These are phyloP conservation scores for Fukomys damarensis DNA, from an alignment of 2,113 vertebrate genomes.

Conservation along the genomic window DNA sequence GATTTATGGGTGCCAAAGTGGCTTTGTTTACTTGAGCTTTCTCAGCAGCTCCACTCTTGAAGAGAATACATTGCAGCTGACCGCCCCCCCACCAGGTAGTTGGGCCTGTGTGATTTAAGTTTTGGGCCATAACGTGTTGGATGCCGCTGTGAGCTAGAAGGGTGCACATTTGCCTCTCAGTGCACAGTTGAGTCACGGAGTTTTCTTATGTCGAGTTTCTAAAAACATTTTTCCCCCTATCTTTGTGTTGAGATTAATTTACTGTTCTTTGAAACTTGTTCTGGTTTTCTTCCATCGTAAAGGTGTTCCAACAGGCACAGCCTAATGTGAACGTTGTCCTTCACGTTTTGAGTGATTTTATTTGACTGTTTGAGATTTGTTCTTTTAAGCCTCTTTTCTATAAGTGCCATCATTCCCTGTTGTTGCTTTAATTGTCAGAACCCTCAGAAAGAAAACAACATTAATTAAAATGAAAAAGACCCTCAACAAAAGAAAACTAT, in stretches of 20 bases:
- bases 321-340: not conserved
- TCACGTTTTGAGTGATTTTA: not conserved
- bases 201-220: not conserved
- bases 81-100: not conserved
- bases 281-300: not conserved
- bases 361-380: slow-evolving; percentile 3
- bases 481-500: not conserved
- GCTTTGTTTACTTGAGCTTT: slow-evolving; percentile 24
- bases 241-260: not conserved
- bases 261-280: not conserved
- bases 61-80: slow-evolving; percentile 51
- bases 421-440: not conserved
- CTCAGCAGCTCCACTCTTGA: slow-evolving; percentile 7
- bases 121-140: slow-evolving; percentile 6
- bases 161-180: not conserved
- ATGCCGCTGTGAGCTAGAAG: not conserved
- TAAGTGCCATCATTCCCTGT: not conserved
- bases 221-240: not conserved
- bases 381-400: not conserved
- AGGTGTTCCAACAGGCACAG: not conserved
- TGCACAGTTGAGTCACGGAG: not conserved
- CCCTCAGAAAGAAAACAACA: not conserved
- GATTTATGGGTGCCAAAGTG: not conserved
- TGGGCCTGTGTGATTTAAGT: slow-evolving; percentile 39
- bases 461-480: not conserved